These are phyloP conservation scores for Monopterus albus DNA, from an alignment of 2,113 vertebrate species.

Conservation along the genomic window DNA sequence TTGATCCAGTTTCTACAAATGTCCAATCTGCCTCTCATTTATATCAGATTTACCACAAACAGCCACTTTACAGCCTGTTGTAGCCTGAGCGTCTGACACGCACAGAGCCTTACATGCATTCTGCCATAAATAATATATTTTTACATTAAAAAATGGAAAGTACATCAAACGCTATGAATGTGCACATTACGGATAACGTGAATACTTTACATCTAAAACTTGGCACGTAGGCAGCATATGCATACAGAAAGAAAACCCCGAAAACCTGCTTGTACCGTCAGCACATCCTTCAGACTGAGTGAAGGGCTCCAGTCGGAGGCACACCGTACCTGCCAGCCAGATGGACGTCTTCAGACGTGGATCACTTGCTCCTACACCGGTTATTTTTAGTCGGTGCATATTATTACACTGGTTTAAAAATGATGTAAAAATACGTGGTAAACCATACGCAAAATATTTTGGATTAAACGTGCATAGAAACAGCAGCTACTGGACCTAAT, in stretches of 20 bases:
- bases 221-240: background rate
- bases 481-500: too few relatives aligned
- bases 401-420: background rate
- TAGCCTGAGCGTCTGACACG: background rate
- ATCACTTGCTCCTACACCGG: background rate
- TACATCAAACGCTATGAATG: background rate
- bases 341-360: background rate
- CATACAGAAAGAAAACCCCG: too few relatives aligned
- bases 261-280: background rate
- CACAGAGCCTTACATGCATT: background rate
- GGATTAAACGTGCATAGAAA: too few relatives aligned
- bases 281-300: constrained; percentile 58
- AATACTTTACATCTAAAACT: background rate
- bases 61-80: constrained; percentile 1
- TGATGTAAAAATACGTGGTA: too few relatives aligned
- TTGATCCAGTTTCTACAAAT: constrained; percentile 9
- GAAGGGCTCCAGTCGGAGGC: constrained; percentile 56
- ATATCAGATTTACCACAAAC: background rate
- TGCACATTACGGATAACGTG: too few relatives aligned
- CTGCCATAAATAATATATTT: background rate
- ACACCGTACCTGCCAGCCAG: constrained; percentile 15
- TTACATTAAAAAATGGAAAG: background rate
- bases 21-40: background rate
- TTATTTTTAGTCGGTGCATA: background rate
- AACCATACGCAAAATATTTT: background rate